These are phyloP conservation scores for Empidonax alnorum DNA, from an alignment of 2,113 vertebrate genomes.

Conservation along the genomic window DNA sequence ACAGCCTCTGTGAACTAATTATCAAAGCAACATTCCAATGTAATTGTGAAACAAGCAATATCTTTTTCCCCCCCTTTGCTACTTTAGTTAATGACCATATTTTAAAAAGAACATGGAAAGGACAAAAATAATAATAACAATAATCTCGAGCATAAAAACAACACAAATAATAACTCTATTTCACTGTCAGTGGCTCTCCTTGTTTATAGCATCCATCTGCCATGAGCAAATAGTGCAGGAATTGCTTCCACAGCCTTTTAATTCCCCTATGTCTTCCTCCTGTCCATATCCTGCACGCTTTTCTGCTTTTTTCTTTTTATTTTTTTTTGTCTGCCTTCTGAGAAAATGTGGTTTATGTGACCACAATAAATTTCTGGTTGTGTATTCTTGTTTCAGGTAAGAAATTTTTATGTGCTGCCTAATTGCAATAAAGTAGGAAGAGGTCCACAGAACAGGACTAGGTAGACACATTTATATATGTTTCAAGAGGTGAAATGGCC, in stretches of 20 bases:
- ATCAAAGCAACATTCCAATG: conserved; percentile 47
- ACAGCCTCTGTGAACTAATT: conserved; percentile 69
- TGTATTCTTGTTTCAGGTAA: neutral
- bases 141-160: neutral
- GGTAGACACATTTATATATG: neutral
- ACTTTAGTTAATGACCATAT: neutral
- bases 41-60: conserved; percentile 48
- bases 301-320: neutral
- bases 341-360: neutral
- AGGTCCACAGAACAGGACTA: neutral
- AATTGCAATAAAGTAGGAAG: neutral
- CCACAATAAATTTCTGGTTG: neutral
- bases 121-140: neutral
- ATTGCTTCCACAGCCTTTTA: neutral
- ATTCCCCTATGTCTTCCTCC: neutral
- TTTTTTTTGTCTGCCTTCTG: neutral
- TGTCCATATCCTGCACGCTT: neutral
- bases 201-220: conserved; percentile 14
- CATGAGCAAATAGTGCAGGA: neutral
- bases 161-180: neutral
- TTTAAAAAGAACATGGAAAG: conserved; percentile 15
- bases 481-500: neutral
- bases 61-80: neutral
- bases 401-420: neutral
- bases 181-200: neutral